A percentile compares a stretch with the other conserved stretches of the same genome.
Evolutionary conservation across 2,888 invertebrate genomes (phyloP).

Genomic region (Griposia aprilina): DNA sequence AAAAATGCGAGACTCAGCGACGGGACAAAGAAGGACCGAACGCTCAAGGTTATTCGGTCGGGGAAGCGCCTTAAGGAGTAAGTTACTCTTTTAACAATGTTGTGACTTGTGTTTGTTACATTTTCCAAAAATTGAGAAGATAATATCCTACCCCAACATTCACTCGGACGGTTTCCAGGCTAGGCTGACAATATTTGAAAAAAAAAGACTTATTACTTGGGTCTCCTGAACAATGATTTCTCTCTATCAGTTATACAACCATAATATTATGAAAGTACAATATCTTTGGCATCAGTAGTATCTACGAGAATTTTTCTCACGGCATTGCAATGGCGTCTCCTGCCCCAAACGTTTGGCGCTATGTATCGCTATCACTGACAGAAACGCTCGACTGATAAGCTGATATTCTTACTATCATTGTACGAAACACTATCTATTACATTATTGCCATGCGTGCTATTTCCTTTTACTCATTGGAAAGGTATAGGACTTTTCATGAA

Average conservation of each 20-base stretch:
- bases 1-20: no score
- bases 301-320: conserved; percentile 35
- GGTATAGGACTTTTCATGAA: conserved; percentile 13
- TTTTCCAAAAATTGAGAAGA: not conserved
- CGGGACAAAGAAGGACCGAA: no score
- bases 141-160: not conserved
- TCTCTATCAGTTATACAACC: not conserved
- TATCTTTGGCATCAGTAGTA: conserved; percentile 28
- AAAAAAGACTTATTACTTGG: not conserved
- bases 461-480: conserved; percentile 38
- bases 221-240: no score
- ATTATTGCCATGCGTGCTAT: conserved; percentile 53
- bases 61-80: no score
- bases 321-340: conserved; percentile 31
- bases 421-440: conserved; percentile 62
- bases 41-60: no score
- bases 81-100: not conserved
- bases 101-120: not conserved
- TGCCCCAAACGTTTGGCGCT: conserved; percentile 43
- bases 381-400: conserved; percentile 64
- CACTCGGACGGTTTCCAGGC: no score
- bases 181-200: not conserved
- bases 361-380: conserved; percentile 63
- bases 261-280: conserved; percentile 34
- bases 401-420: conserved; percentile 66